Percentiles rank a stretch among this genome's conserved stretches.
Evolutionary conservation across 1,140 invertebrate genomes (phyloP).

Genomic region (Cryptotermes secundus): DNA sequence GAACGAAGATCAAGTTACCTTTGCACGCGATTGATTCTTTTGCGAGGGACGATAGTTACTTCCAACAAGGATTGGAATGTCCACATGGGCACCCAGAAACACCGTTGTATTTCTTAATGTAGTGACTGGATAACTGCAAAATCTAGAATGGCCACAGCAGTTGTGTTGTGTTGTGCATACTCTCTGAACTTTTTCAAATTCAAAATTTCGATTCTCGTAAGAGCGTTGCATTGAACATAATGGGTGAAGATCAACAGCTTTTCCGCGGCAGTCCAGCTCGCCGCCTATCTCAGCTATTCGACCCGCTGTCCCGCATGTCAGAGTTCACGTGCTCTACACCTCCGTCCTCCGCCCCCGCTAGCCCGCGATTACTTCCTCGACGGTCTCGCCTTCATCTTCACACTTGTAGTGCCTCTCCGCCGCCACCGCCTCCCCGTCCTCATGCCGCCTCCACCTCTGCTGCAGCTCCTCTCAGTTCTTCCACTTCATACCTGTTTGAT

Average conservation of each 20-base stretch:
- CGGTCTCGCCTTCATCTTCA: slow-evolving; percentile 47
- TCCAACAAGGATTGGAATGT: background rate
- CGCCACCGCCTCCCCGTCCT: slow-evolving; percentile 51
- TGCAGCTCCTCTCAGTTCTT: background rate
- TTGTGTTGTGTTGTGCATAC: background rate
- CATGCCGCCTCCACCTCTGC: slow-evolving; percentile 35
- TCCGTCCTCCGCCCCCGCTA: slow-evolving; percentile 61
- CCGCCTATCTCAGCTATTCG: slow-evolving; percentile 75
- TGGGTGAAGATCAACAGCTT: slow-evolving; percentile 18
- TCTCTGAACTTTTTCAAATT: background rate
- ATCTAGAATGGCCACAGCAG: background rate
- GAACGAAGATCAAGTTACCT: too few species aligned
- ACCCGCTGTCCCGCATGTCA: slow-evolving; percentile 69
- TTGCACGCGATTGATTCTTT: too few species aligned
- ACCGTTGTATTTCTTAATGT: background rate
- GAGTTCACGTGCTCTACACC: slow-evolving; percentile 56
- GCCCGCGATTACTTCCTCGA: slow-evolving; percentile 65
- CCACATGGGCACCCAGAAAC: background rate
- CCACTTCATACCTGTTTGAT: background rate
- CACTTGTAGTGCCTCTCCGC: slow-evolving; percentile 45
- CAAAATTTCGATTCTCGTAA: background rate
- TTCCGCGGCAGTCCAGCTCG: slow-evolving; percentile 50
- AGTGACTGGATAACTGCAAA: background rate
- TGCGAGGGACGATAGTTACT: background rate
- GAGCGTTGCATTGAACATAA: background rate